phyloP scores from a whole-genome alignment of 2,888 invertebrate species.

The Ganaspis brasiliensis region DNA sequence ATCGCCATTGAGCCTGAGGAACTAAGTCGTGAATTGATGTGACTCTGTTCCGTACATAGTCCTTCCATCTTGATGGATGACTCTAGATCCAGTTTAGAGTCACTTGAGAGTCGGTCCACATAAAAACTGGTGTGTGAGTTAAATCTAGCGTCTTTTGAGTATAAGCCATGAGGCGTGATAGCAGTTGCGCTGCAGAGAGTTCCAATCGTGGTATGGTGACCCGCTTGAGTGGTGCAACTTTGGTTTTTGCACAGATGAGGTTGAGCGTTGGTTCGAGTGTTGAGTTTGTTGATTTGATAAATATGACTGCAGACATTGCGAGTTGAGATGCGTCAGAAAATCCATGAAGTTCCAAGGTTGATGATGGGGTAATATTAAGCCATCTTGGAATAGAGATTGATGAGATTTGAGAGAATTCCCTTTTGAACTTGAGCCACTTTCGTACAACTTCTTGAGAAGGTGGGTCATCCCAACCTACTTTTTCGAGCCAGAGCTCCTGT shows the following conservation, averaged over 20 bases:
- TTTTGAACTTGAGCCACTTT: not conserved
- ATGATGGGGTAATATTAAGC: not conserved
- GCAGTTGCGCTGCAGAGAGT: constrained; percentile 58
- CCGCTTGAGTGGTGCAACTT: constrained; percentile 58
- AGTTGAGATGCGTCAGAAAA: not conserved
- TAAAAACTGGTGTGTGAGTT: not conserved
- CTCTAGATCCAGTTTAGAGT: not conserved
- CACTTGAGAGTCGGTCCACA: not conserved
- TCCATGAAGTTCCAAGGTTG: not conserved
- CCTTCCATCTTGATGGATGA: not conserved
- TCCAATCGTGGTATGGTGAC: constrained; percentile 62
- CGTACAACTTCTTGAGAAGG: not conserved
- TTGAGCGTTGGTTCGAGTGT: not conserved
- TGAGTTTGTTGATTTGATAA: not conserved
- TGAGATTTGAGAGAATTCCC: not conserved
- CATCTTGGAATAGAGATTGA: not conserved
- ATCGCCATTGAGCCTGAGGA: not conserved
- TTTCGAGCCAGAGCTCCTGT: not conserved
- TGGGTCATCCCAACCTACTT: not conserved
- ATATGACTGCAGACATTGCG: not conserved
- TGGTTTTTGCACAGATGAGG: constrained; percentile 51
- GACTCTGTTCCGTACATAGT: not conserved
- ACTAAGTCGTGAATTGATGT: not conserved
- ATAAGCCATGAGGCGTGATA: constrained; percentile 45
- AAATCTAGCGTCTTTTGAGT: constrained; percentile 45